Conservation (phyloP, 1,140 invertebrate genomes). For the Diuraphis noxia region DNA sequence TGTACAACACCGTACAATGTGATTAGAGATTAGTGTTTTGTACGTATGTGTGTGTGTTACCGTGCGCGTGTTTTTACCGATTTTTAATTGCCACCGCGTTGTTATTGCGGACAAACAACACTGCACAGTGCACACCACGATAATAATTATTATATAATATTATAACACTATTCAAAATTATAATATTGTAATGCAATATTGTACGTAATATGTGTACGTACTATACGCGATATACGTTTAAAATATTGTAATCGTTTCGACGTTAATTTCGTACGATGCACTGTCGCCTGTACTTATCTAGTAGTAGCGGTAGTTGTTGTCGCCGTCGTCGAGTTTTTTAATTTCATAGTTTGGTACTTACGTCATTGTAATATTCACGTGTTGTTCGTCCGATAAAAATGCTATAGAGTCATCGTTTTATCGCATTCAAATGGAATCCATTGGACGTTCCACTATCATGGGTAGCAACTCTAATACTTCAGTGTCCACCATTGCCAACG, state of each 20-base stretch:
- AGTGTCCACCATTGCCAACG: background rate
- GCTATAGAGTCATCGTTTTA: background rate
- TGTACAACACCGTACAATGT: background rate
- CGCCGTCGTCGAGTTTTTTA: background rate
- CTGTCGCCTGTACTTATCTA: background rate
- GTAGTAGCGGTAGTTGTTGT: background rate
- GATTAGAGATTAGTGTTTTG: background rate
- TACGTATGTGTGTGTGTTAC: background rate
- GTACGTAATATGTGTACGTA: background rate
- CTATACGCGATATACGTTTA: background rate
- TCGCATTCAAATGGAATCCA: conserved; percentile 14
- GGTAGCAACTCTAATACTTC: background rate
- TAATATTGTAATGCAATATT: no score
- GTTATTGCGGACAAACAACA: background rate
- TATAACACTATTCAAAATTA: no score
- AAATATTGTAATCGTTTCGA: background rate
- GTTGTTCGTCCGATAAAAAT: background rate
- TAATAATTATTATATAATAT: background rate
- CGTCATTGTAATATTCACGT: background rate
- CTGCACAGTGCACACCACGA: background rate
- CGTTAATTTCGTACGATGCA: background rate
- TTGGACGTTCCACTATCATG: background rate
- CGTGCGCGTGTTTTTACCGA: background rate
- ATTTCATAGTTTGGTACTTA: background rate
- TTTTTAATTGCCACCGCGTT: background rate